Conservation (phyloP, 2,888 invertebrate species). For the Leucoma salicis region DNA sequence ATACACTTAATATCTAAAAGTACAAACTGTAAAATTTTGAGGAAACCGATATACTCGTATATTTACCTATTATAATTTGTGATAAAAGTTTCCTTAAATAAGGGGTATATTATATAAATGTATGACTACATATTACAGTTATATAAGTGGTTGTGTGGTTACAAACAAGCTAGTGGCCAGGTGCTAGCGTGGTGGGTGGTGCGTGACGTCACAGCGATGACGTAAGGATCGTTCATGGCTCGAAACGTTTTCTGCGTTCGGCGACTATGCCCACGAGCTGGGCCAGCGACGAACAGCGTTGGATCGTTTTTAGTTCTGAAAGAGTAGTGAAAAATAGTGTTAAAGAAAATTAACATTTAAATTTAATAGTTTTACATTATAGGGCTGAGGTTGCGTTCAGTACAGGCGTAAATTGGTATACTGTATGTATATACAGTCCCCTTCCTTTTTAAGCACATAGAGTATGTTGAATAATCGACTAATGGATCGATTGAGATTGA, state of each 20-base stretch:
- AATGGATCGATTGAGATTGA: too few relatives aligned
- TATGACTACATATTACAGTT: constrained; percentile 17
- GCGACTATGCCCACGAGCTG: constrained; percentile 88
- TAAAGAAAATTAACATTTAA: too few relatives aligned
- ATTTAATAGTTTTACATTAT: too few relatives aligned
- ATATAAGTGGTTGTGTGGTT: constrained; percentile 27
- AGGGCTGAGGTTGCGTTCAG: too few relatives aligned
- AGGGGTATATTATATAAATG: constrained; percentile 9
- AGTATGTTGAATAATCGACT: too few relatives aligned
- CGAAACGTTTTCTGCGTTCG: constrained; percentile 87
- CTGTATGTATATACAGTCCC: too few relatives aligned
- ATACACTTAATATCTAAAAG: neutral
- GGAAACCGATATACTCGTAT: neutral
- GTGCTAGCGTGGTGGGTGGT: constrained; percentile 73
- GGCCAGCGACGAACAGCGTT: constrained; percentile 73
- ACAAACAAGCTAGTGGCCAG: constrained; percentile 65
- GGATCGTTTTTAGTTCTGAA: constrained; percentile 63
- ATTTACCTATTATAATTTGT: constrained; percentile 4
- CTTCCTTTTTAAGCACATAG: too few relatives aligned
- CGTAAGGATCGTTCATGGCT: constrained; percentile 54
- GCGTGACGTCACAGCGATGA: constrained; percentile 7
- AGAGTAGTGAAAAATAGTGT: too few relatives aligned
- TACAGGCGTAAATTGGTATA: too few relatives aligned
- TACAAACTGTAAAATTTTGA: neutral
- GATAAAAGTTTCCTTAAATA: constrained; percentile 5